Evolutionary conservation across 2,797 vertebrate genomes (phyloP).

Genomic region (Acanthopagrus latus): DNA sequence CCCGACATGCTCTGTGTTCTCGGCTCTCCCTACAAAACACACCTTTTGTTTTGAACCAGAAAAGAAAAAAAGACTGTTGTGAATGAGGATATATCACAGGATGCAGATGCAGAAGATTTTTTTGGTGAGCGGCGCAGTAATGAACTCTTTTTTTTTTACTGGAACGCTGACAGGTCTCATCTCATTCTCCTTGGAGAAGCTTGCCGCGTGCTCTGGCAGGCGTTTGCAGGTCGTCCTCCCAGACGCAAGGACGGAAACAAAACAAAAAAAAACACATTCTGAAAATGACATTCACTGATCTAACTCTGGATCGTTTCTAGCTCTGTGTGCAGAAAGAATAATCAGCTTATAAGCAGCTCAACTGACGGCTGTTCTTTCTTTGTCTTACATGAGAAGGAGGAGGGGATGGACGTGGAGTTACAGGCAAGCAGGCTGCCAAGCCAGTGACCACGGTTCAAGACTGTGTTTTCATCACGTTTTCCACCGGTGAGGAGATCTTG

Average conservation of each 20-base stretch:
- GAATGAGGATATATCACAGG: constrained; percentile 7
- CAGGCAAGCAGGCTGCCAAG: too few relatives aligned
- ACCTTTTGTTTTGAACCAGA: neutral
- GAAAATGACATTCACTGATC: neutral
- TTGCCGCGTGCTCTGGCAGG: neutral
- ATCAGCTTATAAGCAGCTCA: neutral
- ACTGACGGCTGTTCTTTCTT: neutral
- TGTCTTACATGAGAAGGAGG: constrained; percentile 2
- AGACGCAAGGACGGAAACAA: neutral
- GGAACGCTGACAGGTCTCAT: neutral
- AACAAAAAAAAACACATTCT: neutral
- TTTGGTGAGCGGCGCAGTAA: constrained; percentile 15
- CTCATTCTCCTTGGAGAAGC: neutral
- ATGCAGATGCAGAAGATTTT: neutral
- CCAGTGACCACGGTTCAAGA: too few relatives aligned
- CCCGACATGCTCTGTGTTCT: neutral
- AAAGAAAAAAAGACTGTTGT: neutral
- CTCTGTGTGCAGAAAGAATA: neutral
- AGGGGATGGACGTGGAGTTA: too few relatives aligned
- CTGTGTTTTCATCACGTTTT: too few relatives aligned
- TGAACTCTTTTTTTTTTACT: constrained; percentile 21
- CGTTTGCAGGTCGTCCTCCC: neutral
- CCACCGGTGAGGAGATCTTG: too few relatives aligned
- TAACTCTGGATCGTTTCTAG: neutral
- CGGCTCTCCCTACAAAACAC: constrained; percentile 6